Base-by-base conservation (phyloP, 2,888 invertebrate species). In the Drosophila lacicola region DNA sequence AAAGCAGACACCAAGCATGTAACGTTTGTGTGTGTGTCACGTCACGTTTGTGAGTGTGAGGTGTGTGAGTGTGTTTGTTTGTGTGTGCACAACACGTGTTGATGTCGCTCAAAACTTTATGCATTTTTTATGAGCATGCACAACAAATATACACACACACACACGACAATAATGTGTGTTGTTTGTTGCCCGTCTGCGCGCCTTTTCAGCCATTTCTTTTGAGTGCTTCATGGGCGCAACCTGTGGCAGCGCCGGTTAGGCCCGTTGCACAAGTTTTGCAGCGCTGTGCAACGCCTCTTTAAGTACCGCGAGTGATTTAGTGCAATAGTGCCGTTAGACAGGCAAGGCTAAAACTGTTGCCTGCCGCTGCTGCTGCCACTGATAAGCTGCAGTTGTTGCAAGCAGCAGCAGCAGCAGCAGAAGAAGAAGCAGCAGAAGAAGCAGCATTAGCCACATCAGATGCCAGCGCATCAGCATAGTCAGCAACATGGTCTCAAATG, bases 251-350 rank as follows among this genome's bases (percentile, higher is more conserved):
- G 46, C 78, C 65, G 60, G 83, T 73, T 61, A 50, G 64, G 80
- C 85, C 71, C 79, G 82, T 88, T 83, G 82, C 88, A 72, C 82
- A 82, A 82, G 83, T 85, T 81, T 74, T 60, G 45, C 55, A 45
- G 33, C 4, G 41, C 33, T 37, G 37, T 63, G 81, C 78, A 77
- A 77, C 85, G 81, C 85, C 89, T 88, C 74, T 82, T 85, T 85
- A 89, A 89, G 88, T 89, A 88, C 89, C 73, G 72, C 81, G 65
- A 79, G 85, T 90, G 90, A 88, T 88, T 90, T 90, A 88, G 89
- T 88, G 86, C 88, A 80, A 71, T 53, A 62, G 68, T 80, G 76
- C 88, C 88, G 90, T 88, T 88, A 88, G 72, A 60, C 62, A 42
- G 58, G 63, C 81, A 47, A 66, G 62, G 71, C 73, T 74, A 69